Base-by-base conservation (phyloP, 2,113 vertebrate species). In the Empidonax traillii region DNA sequence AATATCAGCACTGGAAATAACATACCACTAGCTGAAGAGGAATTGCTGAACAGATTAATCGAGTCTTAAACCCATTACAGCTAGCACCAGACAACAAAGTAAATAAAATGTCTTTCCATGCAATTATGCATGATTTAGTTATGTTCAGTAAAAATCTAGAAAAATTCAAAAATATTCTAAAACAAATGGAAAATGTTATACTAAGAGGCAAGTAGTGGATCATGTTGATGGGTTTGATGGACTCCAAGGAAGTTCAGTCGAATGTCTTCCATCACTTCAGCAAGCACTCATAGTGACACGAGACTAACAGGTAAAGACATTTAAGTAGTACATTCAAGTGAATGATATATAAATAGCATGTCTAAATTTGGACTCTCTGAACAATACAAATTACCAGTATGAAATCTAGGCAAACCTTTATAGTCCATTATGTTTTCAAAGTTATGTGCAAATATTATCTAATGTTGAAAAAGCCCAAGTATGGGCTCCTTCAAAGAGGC, bases 201-300 rank as follows among this genome's bases (percentile, higher is more conserved):
- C 16, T 62, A 58, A 87, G 84, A 80, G 19, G 69, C 8, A 62
- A 85, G 66, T 20, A 85, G 66, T 20, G 33, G 37, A 62, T 31
- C 35, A 41, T 19, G 39, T 37, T 66, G 24, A 83, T 49, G 8
- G 28, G 59, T 91, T 75, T 71, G 35, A 66, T 24, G 31, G 37
- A 66, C 41, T 71, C 56, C 33, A 82, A 63, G 31, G 28, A 58
- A 77, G 30, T 49, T 68, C 69, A 62, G 25, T 58, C 31, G 30
- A 6, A 7, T 31, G 31, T 68, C n/a, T 44, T 89, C 65, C 13
- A 35, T 47, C 47, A 51, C 31, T 79, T 73, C 53, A 77, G 19
- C 28, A 79, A 75, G 31, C 12, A 2, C 25, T 52, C 5, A 5
- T 52, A 52, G 37, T 31, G n/a, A 68, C 58, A 43, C 0, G 0